A percentile compares a stretch with the other conserved stretches of the same genome.
phyloP scores from a whole-genome alignment of 1,140 invertebrate genomes.

The Bombus impatiens region DNA sequence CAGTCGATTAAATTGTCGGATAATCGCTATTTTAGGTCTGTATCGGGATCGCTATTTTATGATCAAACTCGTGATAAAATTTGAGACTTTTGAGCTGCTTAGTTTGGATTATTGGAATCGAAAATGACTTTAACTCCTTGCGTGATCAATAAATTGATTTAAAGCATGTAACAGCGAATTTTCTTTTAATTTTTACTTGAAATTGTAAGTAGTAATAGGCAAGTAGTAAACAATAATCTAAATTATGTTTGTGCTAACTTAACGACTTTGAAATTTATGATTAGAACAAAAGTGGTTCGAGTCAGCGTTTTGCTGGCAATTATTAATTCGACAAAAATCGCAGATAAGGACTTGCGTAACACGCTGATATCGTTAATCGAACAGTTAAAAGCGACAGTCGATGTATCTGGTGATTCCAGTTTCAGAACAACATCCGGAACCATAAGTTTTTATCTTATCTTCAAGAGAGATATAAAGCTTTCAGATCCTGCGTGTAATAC shows the following conservation, averaged over 20 bases:
- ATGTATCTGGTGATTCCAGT: constrained; percentile 13
- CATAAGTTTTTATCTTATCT: constrained; percentile 40
- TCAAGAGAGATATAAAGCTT: background rate
- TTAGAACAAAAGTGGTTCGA: background rate
- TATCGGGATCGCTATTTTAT: no score
- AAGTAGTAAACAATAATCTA: no score
- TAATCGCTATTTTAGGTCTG: no score
- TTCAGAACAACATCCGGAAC: constrained; percentile 24
- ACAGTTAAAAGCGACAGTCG: constrained; percentile 6
- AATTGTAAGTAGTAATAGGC: no score
- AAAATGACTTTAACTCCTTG: no score
- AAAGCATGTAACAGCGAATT: no score
- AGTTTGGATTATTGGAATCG: no score
- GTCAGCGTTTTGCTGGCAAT: background rate
- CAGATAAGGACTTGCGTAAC: constrained; percentile 23
- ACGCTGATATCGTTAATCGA: constrained; percentile 24
- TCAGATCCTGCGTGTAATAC: background rate
- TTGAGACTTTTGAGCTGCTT: no score
- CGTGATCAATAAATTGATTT: no score
- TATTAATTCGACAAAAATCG: background rate
- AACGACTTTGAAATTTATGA: background rate
- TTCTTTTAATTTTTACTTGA: no score
- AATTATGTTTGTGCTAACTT: no score
- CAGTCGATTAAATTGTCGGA: background rate
- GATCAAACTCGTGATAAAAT: no score